Base-by-base conservation (phyloP, 1,140 invertebrate genomes). In the Lethocerus indicus region DNA sequence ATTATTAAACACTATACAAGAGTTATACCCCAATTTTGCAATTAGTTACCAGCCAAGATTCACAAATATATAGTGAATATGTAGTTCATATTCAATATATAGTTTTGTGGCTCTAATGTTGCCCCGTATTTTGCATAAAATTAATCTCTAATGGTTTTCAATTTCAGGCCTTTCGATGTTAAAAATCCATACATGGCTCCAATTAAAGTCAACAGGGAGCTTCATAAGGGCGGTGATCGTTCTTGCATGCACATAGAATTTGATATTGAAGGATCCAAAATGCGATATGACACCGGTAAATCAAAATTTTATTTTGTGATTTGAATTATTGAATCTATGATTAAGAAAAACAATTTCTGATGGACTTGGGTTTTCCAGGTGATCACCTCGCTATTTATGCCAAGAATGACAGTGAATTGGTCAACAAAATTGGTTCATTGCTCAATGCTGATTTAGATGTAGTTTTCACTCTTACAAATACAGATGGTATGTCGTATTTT, bases 231-330 rank as follows among this genome's bases (percentile, higher is more conserved):
- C 18, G 80, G 76, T 41, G 85, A 84, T 50, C 74, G 96, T 32
- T 94, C 89, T 3, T 98, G 94, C 63, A 83, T 97, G 76, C 96
- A 99, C 64, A 87, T 99, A 58, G 95, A 98, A 66, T 79, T 98
- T 54, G 82, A 86, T 59, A 85, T 88, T 58, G 78, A 83, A 24
- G 78, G 76, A 37, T 88, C 87, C 0, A 89, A 87, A 63, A 87
- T 89, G 77, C 72, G 85, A 54, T 90, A 90, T 61, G 87, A 89
- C 62, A 72, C 84, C 51, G 85, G 73, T 73, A 56, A 60, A 53
- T 36, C 13, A 25, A 1, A 4, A 43, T 50, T 29, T 32, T 45
- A 44, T 1, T 9, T 5, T 37, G 16, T n/a, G n/a, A n/a, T 26
- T 29, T 28, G 25, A 39, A 7, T 39, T 6, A 7, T 39, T 7